These are phyloP conservation scores for Tinamus guttatus DNA, from an alignment of 2,113 vertebrate genomes.

Conservation along the genomic window DNA sequence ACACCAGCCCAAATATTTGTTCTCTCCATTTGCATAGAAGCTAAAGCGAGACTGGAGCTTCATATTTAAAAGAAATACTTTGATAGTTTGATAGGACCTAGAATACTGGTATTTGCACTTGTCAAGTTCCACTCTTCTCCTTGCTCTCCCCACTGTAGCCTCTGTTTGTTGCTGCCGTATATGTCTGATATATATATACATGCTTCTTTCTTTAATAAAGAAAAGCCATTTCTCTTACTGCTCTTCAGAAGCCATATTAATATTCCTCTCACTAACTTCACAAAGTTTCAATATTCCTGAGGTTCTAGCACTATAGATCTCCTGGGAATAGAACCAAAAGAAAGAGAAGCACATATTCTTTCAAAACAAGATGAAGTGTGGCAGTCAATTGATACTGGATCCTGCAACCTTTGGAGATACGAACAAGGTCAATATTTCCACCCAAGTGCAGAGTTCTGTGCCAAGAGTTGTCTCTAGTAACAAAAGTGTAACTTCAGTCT, in stretches of 20 bases:
- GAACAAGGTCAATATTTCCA: background rate
- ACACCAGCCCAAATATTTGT: background rate
- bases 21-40: background rate
- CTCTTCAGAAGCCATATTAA: background rate
- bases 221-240: background rate
- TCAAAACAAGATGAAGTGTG: background rate
- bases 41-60: background rate
- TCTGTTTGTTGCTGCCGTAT: background rate
- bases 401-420: background rate
- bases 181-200: background rate
- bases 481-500: background rate
- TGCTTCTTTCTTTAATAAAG: background rate
- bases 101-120: background rate
- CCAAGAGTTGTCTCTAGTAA: background rate
- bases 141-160: background rate
- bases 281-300: background rate
- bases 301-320: background rate
- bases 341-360: background rate
- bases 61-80: background rate
- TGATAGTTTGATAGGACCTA: background rate
- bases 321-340: background rate
- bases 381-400: background rate
- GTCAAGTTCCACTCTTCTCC: background rate
- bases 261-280: background rate
- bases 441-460: background rate